Base-by-base conservation (phyloP, 2,888 invertebrate species). In the Erebia aethiops region DNA sequence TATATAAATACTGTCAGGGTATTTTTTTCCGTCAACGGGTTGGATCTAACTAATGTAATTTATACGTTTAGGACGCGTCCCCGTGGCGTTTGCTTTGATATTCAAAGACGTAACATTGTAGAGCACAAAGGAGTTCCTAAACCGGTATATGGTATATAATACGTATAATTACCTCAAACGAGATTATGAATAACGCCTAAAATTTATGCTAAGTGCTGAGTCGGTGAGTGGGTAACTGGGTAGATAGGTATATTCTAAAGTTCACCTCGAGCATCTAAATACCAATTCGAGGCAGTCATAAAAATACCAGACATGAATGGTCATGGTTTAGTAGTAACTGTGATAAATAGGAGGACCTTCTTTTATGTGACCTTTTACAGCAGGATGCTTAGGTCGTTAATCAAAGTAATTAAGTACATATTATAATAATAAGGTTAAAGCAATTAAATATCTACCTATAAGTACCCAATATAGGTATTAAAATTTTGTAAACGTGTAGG, bases 61-160 rank as follows among this genome's bases (percentile, higher is more conserved):
- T 57, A 62, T 61, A 65, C 56, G 57, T 54, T 16, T 13, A 13
- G 14, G 63, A 26, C 58, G 16, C 49, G 66, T 65, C 52, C 41
- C 41, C 60, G 70, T 21, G 68, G 68, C 70, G 26, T 68, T 52
- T 35, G 43, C 71, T 69, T 67, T 67, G 70, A 67, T 71, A 66
- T 72, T 72, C 62, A 70, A 63, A 72, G 70, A 61, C 71, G 64
- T 57, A 21, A 67, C 60, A 64, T 46, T 68, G 68, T 70, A 16
- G 16, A 43, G 61, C 57, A 67, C 60, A 62, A 52, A 71, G 58
- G 49, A 46, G 18, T 16, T 46, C 66, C 56, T 52, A 16, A 26
- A 46, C 57, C 58, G 64, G 68, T 65, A 57, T 7, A 18, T 54
- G 64, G 68, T 65, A 57, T 7, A 18, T 54, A 10, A 46, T 52